These are phyloP conservation scores for Lepidurus packardi DNA, from an alignment of 1,140 invertebrate species.

Conservation along the genomic window DNA sequence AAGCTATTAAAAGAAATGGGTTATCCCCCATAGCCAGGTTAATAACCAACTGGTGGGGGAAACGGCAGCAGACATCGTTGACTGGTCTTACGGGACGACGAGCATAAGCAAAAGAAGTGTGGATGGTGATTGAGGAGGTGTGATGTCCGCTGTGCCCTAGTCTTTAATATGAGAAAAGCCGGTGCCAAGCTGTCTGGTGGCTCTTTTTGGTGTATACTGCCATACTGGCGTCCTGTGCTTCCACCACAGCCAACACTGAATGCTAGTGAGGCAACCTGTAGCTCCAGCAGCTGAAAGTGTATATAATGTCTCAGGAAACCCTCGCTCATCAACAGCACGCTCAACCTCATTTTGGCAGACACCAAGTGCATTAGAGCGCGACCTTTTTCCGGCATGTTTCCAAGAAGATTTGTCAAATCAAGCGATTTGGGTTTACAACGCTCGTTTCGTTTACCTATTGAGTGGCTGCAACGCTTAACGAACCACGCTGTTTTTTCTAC, in stretches of 20 bases:
- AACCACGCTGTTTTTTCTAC: not conserved
- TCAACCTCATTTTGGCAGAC: not conserved
- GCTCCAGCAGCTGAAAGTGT: not conserved
- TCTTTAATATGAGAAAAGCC: slow-evolving; percentile 6
- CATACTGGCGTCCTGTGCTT: not conserved
- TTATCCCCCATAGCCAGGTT: not conserved
- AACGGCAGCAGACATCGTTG: not conserved
- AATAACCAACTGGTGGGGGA: not conserved
- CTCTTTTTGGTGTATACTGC: not conserved
- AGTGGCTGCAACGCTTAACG: not conserved
- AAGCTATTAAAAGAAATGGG: not conserved
- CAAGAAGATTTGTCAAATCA: not conserved
- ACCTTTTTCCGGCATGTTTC: not conserved
- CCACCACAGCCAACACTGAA: not conserved
- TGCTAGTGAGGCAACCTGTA: not conserved
- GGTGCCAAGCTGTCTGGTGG: slow-evolving; percentile 16
- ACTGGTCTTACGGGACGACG: not conserved
- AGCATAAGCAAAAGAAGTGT: not conserved
- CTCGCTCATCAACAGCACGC: not conserved
- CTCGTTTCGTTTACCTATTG: not conserved
- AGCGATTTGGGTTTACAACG: not conserved
- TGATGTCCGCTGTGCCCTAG: slow-evolving; percentile 16
- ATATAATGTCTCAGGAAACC: not conserved
- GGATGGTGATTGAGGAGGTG: slow-evolving; percentile 2
- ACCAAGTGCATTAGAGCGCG: not conserved